Percentiles rank a stretch among this genome's conserved stretches.
phyloP scores from a whole-genome alignment of 2,113 vertebrate species.

The Mastomys natalensis region DNA sequence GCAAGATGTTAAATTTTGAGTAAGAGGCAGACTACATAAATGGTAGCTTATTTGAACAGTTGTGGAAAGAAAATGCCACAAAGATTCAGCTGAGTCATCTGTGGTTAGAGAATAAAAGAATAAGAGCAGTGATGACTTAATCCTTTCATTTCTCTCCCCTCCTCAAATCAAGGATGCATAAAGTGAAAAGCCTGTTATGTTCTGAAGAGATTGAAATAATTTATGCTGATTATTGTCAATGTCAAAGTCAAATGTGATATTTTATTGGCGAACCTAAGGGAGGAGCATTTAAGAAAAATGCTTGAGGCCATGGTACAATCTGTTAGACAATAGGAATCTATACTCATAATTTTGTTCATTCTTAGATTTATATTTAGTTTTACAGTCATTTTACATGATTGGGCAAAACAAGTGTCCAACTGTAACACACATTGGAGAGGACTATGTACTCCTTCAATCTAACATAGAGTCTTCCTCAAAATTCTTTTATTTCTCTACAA shows the following conservation, averaged over 20 bases:
- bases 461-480: conserved; percentile 13
- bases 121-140: conserved; percentile 57
- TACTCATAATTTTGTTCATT: conserved; percentile 16
- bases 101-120: conserved; percentile 62
- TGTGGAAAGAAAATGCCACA: conserved; percentile 36
- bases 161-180: conserved; percentile 38
- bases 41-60: conserved; percentile 55
- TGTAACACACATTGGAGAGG: conserved; percentile 13
- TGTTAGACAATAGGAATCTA: not conserved
- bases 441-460: conserved; percentile 39
- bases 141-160: conserved; percentile 32
- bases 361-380: conserved; percentile 42
- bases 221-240: conserved; percentile 55
- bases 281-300: conserved; percentile 35
- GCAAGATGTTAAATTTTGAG: conserved; percentile 61
- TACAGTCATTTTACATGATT: conserved; percentile 32
- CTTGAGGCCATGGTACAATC: conserved; percentile 13
- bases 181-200: conserved; percentile 58
- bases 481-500: conserved; percentile 22
- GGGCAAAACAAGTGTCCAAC: conserved; percentile 29
- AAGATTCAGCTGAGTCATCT: conserved; percentile 63
- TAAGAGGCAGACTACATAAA: conserved; percentile 60
- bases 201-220: conserved; percentile 60
- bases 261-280: conserved; percentile 8
- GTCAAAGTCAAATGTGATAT: conserved; percentile 24